Base-by-base conservation (phyloP, 1,140 invertebrate genomes). In the Portunus trituberculatus region DNA sequence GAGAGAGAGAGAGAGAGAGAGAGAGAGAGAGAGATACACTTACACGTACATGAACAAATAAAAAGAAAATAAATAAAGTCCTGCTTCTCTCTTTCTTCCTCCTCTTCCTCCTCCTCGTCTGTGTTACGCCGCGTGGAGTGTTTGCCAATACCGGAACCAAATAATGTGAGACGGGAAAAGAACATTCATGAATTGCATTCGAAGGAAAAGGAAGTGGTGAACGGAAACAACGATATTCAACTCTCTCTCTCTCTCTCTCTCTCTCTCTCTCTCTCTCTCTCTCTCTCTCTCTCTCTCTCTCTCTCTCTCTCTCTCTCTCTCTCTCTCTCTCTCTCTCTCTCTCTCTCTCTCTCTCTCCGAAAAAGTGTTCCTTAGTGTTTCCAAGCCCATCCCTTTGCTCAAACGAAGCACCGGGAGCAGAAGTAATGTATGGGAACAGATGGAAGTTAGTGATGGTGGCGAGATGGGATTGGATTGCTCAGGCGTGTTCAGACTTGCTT, bases 1-100 rank as follows among this genome's bases (percentile, higher is more conserved):
- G 83, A 86, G 83, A 86, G 83, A 86, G 83, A 86, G 83, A 86
- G 83, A 86, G 83, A 86, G 83, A 86, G 83, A 86, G 83, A 86
- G 83, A 86, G 83, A 39, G 39, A 39, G 39, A 39, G 39, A 39
- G 39, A 39, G 39, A 39, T 6, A 6, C 39, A 39, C 39, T 39
- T 39, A 39, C 39, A 39, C 39, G 39, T 6, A 39, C 39, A 39
- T 39, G 6, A 39, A 39, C 39, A 39, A 39, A 39, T 39, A 39
- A 39, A 39, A 39, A 39, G 39, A 39, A 39, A 39, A 6, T 39
- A 39, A 39, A 39, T 1, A 39, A 39, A 39, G 39, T 39, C 39
- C 39, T 39, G 39, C 39, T 6, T 39, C 39, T 39, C 39, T 39
- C 39, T 6, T 39, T 6, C 39, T 6, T 39, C 39, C 39, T 39